These are phyloP conservation scores for Apocheima hispidaria DNA, from an alignment of 2,888 invertebrate species.

Conservation along the genomic window DNA sequence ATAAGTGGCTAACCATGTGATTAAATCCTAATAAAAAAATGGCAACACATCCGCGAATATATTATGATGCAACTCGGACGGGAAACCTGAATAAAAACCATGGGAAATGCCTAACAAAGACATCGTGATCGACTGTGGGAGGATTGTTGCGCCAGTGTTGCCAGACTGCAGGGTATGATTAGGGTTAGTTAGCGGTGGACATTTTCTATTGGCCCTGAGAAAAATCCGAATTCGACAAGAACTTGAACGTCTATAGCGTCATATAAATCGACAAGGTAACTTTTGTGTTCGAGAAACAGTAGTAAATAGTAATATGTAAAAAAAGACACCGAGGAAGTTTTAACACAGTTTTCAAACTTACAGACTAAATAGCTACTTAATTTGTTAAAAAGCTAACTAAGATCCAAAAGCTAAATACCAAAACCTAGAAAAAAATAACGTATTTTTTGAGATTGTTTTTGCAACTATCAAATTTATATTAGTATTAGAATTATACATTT, in stretches of 20 bases:
- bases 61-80: slow-evolving; percentile 37
- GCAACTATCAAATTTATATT: background rate
- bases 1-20: background rate
- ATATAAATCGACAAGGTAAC: no score
- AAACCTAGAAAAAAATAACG: no score
- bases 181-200: slow-evolving; percentile 14
- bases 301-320: no score
- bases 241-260: no score
- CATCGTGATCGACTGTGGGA: slow-evolving; percentile 42
- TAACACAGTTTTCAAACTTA: no score
- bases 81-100: slow-evolving; percentile 42
- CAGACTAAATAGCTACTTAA: no score
- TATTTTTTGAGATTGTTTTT: background rate
- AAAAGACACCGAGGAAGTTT: no score
- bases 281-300: no score
- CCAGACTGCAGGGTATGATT: slow-evolving; percentile 19
- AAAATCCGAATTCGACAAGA: no score
- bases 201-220: background rate
- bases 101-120: slow-evolving; percentile 44
- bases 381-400: no score
- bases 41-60: slow-evolving; percentile 11
- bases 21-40: slow-evolving; percentile 12
- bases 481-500: background rate
- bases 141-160: slow-evolving; percentile 37
- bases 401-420: no score